Conservation (phyloP, 2,113 vertebrate genomes). For the Chaetodon trifascialis region DNA sequence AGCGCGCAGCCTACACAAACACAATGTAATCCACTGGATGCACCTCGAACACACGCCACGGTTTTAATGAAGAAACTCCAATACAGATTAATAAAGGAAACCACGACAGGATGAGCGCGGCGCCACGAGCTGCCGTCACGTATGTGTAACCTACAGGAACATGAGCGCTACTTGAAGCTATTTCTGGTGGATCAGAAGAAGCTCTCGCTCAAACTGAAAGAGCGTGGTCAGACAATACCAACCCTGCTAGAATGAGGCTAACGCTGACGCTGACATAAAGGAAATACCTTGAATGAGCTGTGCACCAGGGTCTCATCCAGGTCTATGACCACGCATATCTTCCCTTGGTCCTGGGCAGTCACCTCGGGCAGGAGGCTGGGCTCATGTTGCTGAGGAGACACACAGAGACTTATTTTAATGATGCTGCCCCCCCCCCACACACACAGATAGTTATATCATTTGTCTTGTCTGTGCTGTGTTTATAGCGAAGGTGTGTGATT, state of each 20-base stretch:
- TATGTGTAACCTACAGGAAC: not conserved
- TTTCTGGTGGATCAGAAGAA: not conserved
- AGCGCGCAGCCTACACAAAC: slow-evolving; percentile 36
- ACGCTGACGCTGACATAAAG: not conserved
- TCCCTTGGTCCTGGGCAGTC: slow-evolving; percentile 88
- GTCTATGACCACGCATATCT: slow-evolving; percentile 95
- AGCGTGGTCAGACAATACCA: not conserved
- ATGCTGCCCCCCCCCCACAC: not conserved
- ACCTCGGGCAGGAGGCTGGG: slow-evolving; percentile 90
- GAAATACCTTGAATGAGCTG: slow-evolving; percentile 93
- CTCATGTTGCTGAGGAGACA: slow-evolving; percentile 82
- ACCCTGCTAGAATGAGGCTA: not conserved
- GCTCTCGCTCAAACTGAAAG: not conserved
- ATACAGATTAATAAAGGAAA: not conserved
- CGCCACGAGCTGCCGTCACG: not conserved
- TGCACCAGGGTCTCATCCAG: slow-evolving; percentile 95
- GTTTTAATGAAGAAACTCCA: not conserved
- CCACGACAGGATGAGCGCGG: not conserved
- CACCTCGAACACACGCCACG: not conserved
- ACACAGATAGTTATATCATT: not conserved
- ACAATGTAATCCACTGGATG: slow-evolving; percentile 9
- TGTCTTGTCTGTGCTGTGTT: not conserved
- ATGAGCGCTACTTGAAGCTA: not conserved
- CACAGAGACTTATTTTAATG: not conserved
- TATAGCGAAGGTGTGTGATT: not conserved